These are phyloP conservation scores for Enteromius treurensis DNA, from an alignment of 2,797 vertebrate species.

Conservation along the genomic window DNA sequence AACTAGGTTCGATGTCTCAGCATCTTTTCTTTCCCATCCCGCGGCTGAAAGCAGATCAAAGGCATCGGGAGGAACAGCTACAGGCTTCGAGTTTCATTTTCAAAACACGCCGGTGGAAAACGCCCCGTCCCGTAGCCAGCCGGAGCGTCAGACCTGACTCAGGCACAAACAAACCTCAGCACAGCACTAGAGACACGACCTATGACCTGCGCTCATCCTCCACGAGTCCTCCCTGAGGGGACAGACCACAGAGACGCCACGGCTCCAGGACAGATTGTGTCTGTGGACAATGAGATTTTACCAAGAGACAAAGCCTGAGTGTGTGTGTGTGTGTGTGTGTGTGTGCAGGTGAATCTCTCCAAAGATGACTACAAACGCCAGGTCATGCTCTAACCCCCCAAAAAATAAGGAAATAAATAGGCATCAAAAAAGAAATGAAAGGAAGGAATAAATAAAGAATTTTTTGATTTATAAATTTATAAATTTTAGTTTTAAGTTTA, in stretches of 20 bases:
- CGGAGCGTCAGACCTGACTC: neutral
- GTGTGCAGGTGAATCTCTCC: neutral
- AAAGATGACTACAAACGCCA: neutral
- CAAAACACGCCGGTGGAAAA: conserved; percentile 3
- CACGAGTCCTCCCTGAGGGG: conserved; percentile 24
- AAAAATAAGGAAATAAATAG: neutral
- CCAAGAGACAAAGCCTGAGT: neutral
- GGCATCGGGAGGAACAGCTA: conserved; percentile 35
- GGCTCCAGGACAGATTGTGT: conserved; percentile 4
- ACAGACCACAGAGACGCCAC: conserved; percentile 9
- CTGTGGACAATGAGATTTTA: neutral
- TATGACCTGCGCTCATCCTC: conserved; percentile 4
- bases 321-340: neutral
- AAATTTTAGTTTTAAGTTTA: neutral
- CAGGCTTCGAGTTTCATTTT: conserved; percentile 21
- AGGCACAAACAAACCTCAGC: neutral
- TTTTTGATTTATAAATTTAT: neutral
- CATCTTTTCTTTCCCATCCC: conserved; percentile 49
- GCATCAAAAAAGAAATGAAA: no score
- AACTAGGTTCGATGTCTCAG: conserved; percentile 19
- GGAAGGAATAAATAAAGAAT: neutral
- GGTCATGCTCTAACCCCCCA: neutral
- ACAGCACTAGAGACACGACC: neutral
- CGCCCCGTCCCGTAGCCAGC: neutral
- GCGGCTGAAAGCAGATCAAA: conserved; percentile 47